Evolutionary conservation across 2,113 vertebrate species (phyloP), one percentile per base, ranked within the genome.

Genomic region (Notechis scutatus): DNA sequence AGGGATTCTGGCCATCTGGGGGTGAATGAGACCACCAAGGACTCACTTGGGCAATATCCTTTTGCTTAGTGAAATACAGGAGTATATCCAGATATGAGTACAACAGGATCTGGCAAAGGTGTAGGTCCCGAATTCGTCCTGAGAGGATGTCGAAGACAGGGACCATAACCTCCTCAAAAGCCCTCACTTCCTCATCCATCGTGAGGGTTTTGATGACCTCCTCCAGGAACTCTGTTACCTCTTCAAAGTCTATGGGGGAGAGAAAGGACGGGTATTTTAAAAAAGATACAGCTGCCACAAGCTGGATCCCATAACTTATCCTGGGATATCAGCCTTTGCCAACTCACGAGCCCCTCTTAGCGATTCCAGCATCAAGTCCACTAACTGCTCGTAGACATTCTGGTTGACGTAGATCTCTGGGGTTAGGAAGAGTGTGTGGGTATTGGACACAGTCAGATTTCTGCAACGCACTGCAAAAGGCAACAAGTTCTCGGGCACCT

Each of bases 381-480:
- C 96, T 93, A 99, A 98, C 96, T 99, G 99, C 92, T 99, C 99
- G 0, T 99, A 98, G 91, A 99, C 96, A 0, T 99, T 99, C 96
- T 99, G 99, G 96, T 97, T 98, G 94, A 98, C 94, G 0, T 99
- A 99, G 94, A 99, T 99, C 98, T 99, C 99, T 0, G 99, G 99
- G 0, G 99, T 99, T 89, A 99, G 99, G 12, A 99, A 97, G 39
- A 99, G 98, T 0, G 99, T 99, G 24, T 98, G 97, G 0, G 98
- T 96, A 94, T 99, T 99, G 0, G 99, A 99, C 91, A 99, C 97
- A 0, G 98, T 98, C 95, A 99, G 97, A 94, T 98, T 98, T 92
- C 98, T 98, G 96, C 99, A 99, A 94, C 98, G 98, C 81, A 99
- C 96, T 0, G 99, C 99, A 0, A 98, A 99, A 0, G 99, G 98